Evolutionary conservation across 2,797 vertebrate species (phyloP).

Genomic region (Pangasius larnaudii): DNA sequence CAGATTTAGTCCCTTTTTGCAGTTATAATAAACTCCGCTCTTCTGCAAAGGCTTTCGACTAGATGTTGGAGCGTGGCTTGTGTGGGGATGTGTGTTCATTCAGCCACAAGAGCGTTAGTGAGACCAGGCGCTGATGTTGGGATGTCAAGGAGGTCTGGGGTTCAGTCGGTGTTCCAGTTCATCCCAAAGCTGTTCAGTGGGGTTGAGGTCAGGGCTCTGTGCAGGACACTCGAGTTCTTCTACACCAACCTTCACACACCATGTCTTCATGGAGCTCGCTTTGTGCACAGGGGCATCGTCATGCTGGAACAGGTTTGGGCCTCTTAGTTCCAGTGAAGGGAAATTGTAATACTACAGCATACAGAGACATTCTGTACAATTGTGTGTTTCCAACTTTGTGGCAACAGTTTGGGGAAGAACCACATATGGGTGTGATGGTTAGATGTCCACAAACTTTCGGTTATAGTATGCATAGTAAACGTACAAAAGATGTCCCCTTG

Average conservation of each 20-base stretch:
- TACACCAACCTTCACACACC: neutral
- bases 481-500: no score
- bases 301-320: no score
- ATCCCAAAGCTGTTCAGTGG: neutral
- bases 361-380: neutral
- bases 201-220: neutral
- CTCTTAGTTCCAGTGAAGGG: no score
- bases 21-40: neutral
- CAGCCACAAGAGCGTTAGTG: neutral
- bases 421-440: neutral
- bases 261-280: neutral
- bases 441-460: neutral
- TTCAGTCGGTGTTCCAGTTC: neutral
- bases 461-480: neutral
- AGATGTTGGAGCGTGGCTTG: neutral
- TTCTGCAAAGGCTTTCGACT: neutral
- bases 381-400: neutral
- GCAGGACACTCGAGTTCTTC: neutral
- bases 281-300: no score
- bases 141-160: no score
- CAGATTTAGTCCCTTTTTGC: neutral
- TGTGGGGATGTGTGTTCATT: neutral
- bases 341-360: no score
- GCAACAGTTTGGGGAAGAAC: neutral
- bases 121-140: no score